phyloP scores from a whole-genome alignment of 1,140 invertebrate species.

The Listronotus bonariensis region DNA sequence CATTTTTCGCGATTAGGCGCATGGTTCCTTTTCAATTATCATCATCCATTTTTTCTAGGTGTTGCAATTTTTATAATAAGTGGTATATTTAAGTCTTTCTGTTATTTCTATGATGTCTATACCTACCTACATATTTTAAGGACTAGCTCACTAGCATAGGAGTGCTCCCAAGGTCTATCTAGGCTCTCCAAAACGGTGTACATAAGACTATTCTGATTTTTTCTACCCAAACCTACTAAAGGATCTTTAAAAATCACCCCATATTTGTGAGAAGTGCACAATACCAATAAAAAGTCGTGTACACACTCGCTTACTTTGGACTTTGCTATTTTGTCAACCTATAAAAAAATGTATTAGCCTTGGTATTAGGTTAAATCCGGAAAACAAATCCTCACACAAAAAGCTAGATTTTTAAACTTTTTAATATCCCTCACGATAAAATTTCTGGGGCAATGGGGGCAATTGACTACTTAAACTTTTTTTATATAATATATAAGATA shows the following conservation, averaged over 20 bases:
- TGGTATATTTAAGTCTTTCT: too few species aligned
- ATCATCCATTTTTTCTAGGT: too few species aligned
- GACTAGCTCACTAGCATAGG: slow-evolving; percentile 66
- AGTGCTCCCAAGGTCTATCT: slow-evolving; percentile 69
- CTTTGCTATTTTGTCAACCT: slow-evolving; percentile 58
- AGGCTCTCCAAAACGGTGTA: slow-evolving; percentile 66
- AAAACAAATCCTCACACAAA: too few species aligned
- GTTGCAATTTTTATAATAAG: too few species aligned
- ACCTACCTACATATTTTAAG: slow-evolving; percentile 59
- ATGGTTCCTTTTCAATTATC: too few species aligned
- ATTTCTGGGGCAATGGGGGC: too few species aligned
- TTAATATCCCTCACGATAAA: too few species aligned
- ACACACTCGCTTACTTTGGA: slow-evolving; percentile 62
- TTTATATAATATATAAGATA: too few species aligned
- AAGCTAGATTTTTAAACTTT: too few species aligned
- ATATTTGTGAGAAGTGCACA: slow-evolving; percentile 71
- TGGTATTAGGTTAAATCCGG: too few species aligned
- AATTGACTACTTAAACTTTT: too few species aligned
- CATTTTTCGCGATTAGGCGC: too few species aligned
- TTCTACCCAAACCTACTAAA: slow-evolving; percentile 61
- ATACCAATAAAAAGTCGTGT: slow-evolving; percentile 67
- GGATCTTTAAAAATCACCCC: slow-evolving; percentile 71
- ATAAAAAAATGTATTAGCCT: slow-evolving; percentile 31
- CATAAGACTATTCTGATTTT: slow-evolving; percentile 66
- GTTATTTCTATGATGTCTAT: slow-evolving; percentile 1